Conservation (phyloP, 2,113 vertebrate species). For the Talpa occidentalis region DNA sequence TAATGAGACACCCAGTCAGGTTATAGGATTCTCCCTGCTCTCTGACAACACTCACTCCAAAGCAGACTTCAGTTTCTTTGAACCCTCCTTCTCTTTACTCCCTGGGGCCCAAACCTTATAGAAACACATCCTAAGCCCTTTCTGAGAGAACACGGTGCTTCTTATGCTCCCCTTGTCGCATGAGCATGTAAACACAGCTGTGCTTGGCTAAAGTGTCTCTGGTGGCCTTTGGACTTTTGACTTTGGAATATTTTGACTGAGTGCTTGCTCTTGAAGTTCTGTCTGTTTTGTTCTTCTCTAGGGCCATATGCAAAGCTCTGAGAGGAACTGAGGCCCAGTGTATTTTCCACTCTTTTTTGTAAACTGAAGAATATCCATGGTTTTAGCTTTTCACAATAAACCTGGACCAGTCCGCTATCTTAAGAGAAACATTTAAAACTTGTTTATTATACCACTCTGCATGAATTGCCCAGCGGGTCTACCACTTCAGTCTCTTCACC, state of each 20-base stretch:
- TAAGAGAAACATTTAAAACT: slow-evolving; percentile 1
- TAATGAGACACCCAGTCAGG: background rate
- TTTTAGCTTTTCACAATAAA: background rate
- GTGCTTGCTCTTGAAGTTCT: background rate
- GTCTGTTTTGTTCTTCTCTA: background rate
- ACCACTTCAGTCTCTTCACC: background rate
- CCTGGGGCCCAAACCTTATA: background rate
- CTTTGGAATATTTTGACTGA: background rate
- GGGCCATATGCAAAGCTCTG: background rate
- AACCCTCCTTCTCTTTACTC: background rate
- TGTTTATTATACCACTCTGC: background rate
- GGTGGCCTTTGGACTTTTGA: background rate
- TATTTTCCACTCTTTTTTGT: background rate
- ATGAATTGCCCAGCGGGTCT: background rate
- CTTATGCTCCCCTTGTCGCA: background rate
- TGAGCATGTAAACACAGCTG: background rate
- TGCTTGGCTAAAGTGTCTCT: background rate
- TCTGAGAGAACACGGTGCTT: background rate
- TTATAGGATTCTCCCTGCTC: background rate
- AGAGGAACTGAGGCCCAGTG: background rate
- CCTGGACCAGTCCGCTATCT: background rate
- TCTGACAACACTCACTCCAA: background rate
- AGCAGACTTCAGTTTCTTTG: background rate
- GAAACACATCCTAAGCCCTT: background rate
- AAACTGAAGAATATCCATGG: background rate